Percentiles rank a stretch among this genome's conserved stretches.
Evolutionary conservation across 2,888 invertebrate species (phyloP).

Genomic region (Agonopterix heracliana): DNA sequence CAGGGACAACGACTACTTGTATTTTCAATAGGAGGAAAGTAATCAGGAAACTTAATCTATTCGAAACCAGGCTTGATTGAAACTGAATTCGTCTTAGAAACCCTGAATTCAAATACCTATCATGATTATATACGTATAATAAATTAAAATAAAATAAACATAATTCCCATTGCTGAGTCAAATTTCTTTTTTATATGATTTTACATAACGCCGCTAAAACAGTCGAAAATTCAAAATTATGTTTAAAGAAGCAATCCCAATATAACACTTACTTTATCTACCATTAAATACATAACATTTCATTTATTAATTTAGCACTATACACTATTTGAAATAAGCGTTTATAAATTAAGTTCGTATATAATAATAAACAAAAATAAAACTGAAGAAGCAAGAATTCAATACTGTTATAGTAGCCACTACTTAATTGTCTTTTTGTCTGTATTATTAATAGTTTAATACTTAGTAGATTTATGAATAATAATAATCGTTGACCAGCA

Average conservation of each 20-base stretch:
- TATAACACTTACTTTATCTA: slow-evolving; percentile 5
- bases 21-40: too few relatives aligned
- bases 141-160: too few relatives aligned
- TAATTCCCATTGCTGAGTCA: too few relatives aligned
- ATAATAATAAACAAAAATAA: slow-evolving; percentile 4
- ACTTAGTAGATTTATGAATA: not conserved
- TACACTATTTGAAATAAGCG: slow-evolving; percentile 23
- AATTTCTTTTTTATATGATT: too few relatives aligned
- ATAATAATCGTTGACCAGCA: not conserved
- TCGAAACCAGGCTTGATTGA: too few relatives aligned
- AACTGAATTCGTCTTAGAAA: too few relatives aligned
- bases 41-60: too few relatives aligned
- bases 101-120: too few relatives aligned
- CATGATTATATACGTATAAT: too few relatives aligned
- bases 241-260: not conserved
- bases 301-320: slow-evolving; percentile 25
- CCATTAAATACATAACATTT: slow-evolving; percentile 7
- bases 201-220: too few relatives aligned
- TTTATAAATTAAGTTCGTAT: slow-evolving; percentile 31
- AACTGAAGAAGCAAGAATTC: slow-evolving; percentile 31
- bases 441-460: slow-evolving; percentile 4
- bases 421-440: slow-evolving; percentile 6
- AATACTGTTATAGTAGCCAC: slow-evolving; percentile 10
- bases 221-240: not conserved
- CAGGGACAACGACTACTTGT: not conserved